Conservation (phyloP, 2,113 vertebrate genomes). For the Aphyosemion australe region DNA sequence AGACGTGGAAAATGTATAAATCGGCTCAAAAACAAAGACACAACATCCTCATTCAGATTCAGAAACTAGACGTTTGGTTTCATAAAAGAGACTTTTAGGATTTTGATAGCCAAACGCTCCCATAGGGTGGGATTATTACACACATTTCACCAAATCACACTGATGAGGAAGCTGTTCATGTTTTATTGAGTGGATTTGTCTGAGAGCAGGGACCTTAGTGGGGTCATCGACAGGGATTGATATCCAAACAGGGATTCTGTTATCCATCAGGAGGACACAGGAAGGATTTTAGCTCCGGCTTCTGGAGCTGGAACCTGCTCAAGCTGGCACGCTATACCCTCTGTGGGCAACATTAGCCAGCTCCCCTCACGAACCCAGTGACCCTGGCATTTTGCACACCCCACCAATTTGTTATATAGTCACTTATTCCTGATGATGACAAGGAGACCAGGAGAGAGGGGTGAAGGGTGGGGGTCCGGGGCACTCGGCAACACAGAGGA, state of each 20-base stretch:
- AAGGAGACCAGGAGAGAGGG: slow-evolving; percentile 39
- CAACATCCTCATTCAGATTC: too few species aligned
- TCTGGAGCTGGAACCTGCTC: slow-evolving; percentile 62
- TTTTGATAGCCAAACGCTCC: too few species aligned
- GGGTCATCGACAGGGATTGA: slow-evolving; percentile 39
- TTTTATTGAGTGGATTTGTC: neutral
- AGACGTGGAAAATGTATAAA: too few species aligned
- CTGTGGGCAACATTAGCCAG: slow-evolving; percentile 65
- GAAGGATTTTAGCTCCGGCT: slow-evolving; percentile 56
- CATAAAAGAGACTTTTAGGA: too few species aligned
- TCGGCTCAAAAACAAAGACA: too few species aligned
- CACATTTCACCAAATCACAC: too few species aligned
- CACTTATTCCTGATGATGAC: slow-evolving; percentile 67
- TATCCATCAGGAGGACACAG: slow-evolving; percentile 67
- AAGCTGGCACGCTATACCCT: slow-evolving; percentile 64
- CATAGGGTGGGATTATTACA: too few species aligned
- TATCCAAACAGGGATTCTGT: slow-evolving; percentile 46
- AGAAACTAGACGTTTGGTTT: too few species aligned
- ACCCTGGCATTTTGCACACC: slow-evolving; percentile 59
- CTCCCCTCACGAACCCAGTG: slow-evolving; percentile 70
- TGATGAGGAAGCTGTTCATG: too few species aligned
- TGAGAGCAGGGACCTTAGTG: slow-evolving; percentile 20
- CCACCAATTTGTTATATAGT: slow-evolving; percentile 64
- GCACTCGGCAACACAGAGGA: slow-evolving; percentile 55
- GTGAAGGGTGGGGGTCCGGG: slow-evolving; percentile 3